These are phyloP conservation scores for Spisula solida DNA, from an alignment of 2,888 invertebrate genomes.

Conservation along the genomic window DNA sequence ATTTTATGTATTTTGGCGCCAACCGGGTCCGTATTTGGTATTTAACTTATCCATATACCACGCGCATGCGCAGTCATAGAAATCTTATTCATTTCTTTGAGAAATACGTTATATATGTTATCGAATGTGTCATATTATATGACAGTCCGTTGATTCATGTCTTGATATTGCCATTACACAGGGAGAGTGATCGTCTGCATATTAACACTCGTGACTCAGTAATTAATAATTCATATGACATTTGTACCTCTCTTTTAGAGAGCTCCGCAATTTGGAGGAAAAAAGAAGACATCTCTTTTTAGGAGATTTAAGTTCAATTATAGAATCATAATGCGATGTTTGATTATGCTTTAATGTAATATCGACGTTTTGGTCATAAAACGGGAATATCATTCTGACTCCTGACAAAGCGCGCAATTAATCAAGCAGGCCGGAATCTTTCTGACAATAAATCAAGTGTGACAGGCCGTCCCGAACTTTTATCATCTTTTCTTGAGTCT, in stretches of 20 bases:
- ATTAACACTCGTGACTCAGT: constrained; percentile 42
- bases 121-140: constrained; percentile 24
- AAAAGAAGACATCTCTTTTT: constrained; percentile 30
- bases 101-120: neutral
- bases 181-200: constrained; percentile 19
- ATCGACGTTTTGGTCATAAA: constrained; percentile 63
- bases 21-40: neutral
- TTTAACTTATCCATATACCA: neutral
- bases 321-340: constrained; percentile 48
- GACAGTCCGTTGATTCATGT: neutral
- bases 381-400: constrained; percentile 57
- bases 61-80: neutral
- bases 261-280: neutral
- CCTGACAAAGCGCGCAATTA: constrained; percentile 61
- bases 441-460: constrained; percentile 56
- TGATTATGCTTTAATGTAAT: constrained; percentile 57
- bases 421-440: constrained; percentile 57
- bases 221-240: constrained; percentile 40
- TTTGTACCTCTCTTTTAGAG: constrained; percentile 18
- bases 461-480: constrained; percentile 43
- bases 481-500: constrained; percentile 42
- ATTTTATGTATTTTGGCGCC: constrained; percentile 3
- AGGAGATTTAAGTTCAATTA: constrained; percentile 47
- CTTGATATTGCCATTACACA: constrained; percentile 16
- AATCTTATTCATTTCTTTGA: neutral